Conservation (phyloP, 2,113 vertebrate genomes). For the Calyptommatus sinebrachiatus region DNA sequence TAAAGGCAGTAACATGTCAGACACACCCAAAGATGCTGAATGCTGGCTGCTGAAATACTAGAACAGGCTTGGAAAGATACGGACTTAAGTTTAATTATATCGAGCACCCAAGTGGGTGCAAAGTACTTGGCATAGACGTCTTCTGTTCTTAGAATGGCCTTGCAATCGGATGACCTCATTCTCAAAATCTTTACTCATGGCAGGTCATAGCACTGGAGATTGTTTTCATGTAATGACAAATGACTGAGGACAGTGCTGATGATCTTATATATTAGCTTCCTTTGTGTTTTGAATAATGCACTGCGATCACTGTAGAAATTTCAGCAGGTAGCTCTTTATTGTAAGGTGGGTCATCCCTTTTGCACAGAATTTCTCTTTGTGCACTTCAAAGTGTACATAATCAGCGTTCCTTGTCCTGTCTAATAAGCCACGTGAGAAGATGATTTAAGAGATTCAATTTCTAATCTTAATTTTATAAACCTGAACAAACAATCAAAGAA, state of each 20-base stretch:
- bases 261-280: not conserved
- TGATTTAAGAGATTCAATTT: not conserved
- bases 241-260: not conserved
- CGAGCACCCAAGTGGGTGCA: conserved; percentile 19
- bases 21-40: not conserved
- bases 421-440: not conserved
- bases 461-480: not conserved
- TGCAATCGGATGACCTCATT: not conserved
- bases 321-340: not conserved
- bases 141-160: not conserved
- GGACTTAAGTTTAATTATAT: conserved; percentile 8
- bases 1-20: conserved; percentile 24
- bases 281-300: not conserved
- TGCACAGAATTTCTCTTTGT: not conserved
- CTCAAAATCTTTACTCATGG: not conserved
- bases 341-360: not conserved
- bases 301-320: not conserved
- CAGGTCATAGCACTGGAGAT: not conserved
- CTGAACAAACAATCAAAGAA: not conserved
- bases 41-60: not conserved
- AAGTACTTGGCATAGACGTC: conserved; percentile 6
- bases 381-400: not conserved
- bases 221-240: not conserved
- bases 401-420: not conserved
- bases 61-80: not conserved